Evolutionary conservation across 2,888 invertebrate genomes (phyloP), one percentile per base, ranked within the genome.

Genomic region (Microchrysa polita): DNA sequence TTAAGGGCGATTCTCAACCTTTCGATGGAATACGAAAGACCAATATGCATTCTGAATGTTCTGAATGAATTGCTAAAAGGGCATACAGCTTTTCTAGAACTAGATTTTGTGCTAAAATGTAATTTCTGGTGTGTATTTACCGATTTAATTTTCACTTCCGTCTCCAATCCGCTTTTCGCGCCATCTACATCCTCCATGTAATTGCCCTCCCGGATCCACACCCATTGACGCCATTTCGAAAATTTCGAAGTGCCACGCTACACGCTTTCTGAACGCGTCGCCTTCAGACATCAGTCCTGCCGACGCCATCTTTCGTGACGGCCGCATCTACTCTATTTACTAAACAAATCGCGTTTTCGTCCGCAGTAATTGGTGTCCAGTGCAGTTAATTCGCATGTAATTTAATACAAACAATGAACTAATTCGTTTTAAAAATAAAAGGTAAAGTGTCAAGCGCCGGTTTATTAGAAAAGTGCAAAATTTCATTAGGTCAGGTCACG

Each of bases 191-290:
- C 40, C 57, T 55, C 18, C n/a, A 40, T 12, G 5, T 2, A 52
- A 55, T 18, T 27, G 7, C 9, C 23, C 7, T n/a, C 67, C 53
- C 1, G 44, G 52, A 20, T 67, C 55, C 27, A 67, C 67, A 67
- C 67, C 67, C 67, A 27, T 1, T 5, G 23, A 53, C 67, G 27
- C 53, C 22, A 27, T 34, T n/a, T n/a, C n/a, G n/a, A n/a, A n/a
- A n/a, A n/a, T n/a, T n/a, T n/a, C 67, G 67, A 27, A 53, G 23
- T 18, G 67, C 67, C 55, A 67, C 67, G 67, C 67, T 48, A 53
- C 55, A 67, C 67, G 67, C 67, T 48, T 16, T 44, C 14, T 16
- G 16, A 14, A 16, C 61, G 61, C 61, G 23, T 63, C 40, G 12
- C 7, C 16, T 34, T 34, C 27, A 7, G 27, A n/a, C 18, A 0